Evolutionary conservation across 2,888 invertebrate species (phyloP), one percentile per base, ranked within the genome.

Genomic region (Helicoverpa assulta): DNA sequence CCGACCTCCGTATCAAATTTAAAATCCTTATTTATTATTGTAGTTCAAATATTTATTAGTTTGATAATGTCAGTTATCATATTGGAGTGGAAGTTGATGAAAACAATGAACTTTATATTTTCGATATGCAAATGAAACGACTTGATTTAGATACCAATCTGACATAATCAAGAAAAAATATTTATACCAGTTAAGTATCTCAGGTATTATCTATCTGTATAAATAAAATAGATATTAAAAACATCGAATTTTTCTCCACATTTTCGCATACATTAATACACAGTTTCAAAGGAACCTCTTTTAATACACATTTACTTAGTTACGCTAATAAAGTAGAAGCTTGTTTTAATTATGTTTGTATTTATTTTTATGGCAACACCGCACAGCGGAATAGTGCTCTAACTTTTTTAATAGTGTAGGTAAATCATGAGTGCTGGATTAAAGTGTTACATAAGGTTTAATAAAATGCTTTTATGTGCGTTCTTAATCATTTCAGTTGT

Each of bases 361-460:
- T 29, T 55, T 50, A 71, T 55, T 26, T 54, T 73, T 73, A 65
- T 47, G 26, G 16, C 52, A 43, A 65, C 52, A 61, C 12, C 26
- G 73, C 16, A 33, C 56, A 18, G 29, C 26, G 40, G 2, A 55
- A 51, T 29, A 26, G 37, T 33, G 21, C 40, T 53, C 14, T 57
- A 65, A 73, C 56, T 70, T 70, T 72, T 65, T 73, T 47, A 73
- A 57, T 70, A 57, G 26, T 56, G 65, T 65, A 65, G 26, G 26
- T 26, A 26, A 65, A 70, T 70, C 52, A 47, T 14, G 33, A 57
- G 43, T 51, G 33, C 14, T 50, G 19, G 26, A 50, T 51, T 19
- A 51, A 53, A 19, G 5, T 29, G 7, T 43, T 33, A 51, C 8
- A 19, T 71, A n/a, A 10, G 6, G 10, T 8, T 47, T 73, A 62